Evolutionary conservation across 2,888 invertebrate genomes (phyloP), one percentile per base, ranked within the genome.

Genomic region (Tiphia femorata): DNA sequence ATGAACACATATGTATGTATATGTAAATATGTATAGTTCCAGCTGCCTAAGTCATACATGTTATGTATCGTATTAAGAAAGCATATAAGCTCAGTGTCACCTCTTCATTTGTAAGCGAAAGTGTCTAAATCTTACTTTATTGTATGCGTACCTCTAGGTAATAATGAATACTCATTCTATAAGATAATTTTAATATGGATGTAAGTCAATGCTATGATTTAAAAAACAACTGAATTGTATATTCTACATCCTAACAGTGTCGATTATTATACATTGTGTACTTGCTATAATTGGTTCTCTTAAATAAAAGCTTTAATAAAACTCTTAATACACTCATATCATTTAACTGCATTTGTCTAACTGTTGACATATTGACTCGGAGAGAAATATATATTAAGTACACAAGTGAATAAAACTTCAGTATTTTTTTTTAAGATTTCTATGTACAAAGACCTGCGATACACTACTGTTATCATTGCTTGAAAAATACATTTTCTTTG

Each of bases 361-460:
- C n/a, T n/a, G n/a, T n/a, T n/a, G n/a, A n/a, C n/a, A n/a, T n/a
- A n/a, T n/a, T n/a, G n/a, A n/a, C n/a, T n/a, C n/a, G n/a, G n/a
- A n/a, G n/a, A n/a, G n/a, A n/a, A n/a, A n/a, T n/a, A n/a, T n/a
- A n/a, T n/a, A n/a, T n/a, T n/a, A n/a, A n/a, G n/a, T n/a, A n/a
- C n/a, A n/a, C n/a, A n/a, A n/a, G 14, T 1, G 14, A 33, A 33
- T 33, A 33, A 33, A 33, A 33, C 14, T 16, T 43, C 51, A 19
- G n/a, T 4, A 49, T 46, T 58, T 51, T 33, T 23, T 38, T 55
- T 27, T 46, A 55, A 17, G 30, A 62, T 55, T 42, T 43, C 43
- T n/a, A 41, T 69, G 58, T 64, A 54, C 52, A 55, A 55, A 67
- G 58, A 65, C 38, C 69, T 68, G 67, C 69, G 67, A 67, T 68